Percentiles rank a stretch among this genome's conserved stretches.
phyloP scores from a whole-genome alignment of 2,888 invertebrate genomes.

The Latheticus oryzae region DNA sequence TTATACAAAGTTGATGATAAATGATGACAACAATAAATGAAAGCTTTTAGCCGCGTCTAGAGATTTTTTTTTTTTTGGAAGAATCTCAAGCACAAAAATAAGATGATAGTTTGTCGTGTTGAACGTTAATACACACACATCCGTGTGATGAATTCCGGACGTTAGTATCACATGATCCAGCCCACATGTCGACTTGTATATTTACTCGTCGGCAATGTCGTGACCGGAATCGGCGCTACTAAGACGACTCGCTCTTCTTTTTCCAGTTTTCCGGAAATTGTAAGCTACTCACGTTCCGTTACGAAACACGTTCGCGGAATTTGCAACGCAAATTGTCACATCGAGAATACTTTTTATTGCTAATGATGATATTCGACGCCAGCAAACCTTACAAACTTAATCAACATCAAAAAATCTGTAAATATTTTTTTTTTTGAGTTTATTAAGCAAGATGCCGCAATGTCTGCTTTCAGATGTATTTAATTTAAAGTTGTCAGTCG shows the following conservation, averaged over 20 bases:
- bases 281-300: constrained; percentile 34
- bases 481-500: constrained; percentile 26
- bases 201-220: constrained; percentile 37
- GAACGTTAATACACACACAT: constrained; percentile 31
- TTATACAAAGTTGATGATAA: constrained; percentile 11
- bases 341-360: constrained; percentile 34
- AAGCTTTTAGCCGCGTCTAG: not conserved
- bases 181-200: constrained; percentile 39
- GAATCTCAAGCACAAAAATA: constrained; percentile 4
- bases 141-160: constrained; percentile 39
- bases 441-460: constrained; percentile 1
- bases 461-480: constrained; percentile 12
- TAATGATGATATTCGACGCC: constrained; percentile 33
- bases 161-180: constrained; percentile 32
- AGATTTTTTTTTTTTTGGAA: not conserved
- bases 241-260: constrained; percentile 32
- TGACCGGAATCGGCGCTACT: constrained; percentile 37
- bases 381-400: constrained; percentile 7
- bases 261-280: constrained; percentile 28
- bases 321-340: constrained; percentile 38
- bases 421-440: no score
- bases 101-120: constrained; percentile 31
- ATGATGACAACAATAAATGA: no score
- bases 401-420: constrained; percentile 20
- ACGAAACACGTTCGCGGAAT: constrained; percentile 35